A percentile compares a stretch with the other conserved stretches of the same genome.
These are phyloP conservation scores for Pyrgilauda ruficollis DNA, from an alignment of 2,113 vertebrate genomes.

Conservation along the genomic window DNA sequence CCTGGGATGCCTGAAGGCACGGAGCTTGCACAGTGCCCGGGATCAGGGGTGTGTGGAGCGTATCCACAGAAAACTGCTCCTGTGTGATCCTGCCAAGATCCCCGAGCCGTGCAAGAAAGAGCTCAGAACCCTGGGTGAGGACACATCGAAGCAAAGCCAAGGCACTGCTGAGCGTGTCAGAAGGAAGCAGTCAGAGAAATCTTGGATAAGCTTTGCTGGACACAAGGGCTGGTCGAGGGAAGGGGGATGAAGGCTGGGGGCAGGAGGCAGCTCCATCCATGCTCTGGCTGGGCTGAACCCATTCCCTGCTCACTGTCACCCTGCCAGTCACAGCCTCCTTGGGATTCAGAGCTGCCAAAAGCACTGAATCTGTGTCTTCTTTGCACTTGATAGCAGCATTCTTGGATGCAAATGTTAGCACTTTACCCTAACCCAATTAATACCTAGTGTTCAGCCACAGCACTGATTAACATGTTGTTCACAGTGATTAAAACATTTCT, in stretches of 20 bases:
- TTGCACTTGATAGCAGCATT: background rate
- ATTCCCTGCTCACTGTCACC: background rate
- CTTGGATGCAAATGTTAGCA: slow-evolving; percentile 68
- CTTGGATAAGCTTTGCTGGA: background rate
- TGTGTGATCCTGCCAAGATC: background rate
- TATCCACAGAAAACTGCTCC: background rate
- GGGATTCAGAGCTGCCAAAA: background rate
- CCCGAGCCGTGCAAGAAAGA: background rate
- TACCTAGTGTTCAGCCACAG: slow-evolving; percentile 74
- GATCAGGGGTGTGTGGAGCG: background rate
- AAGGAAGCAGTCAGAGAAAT: background rate
- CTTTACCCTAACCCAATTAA: slow-evolving; percentile 79
- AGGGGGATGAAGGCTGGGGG: background rate
- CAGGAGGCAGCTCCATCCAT: background rate
- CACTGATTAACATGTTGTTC: slow-evolving; percentile 80
- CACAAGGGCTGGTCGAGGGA: background rate
- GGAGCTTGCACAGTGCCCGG: fast-evolving
- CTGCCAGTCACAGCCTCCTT: background rate
- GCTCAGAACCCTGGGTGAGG: background rate
- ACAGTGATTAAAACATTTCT: slow-evolving; percentile 85
- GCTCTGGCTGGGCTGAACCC: background rate
- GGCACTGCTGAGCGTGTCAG: background rate
- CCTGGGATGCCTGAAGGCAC: background rate
- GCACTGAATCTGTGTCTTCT: background rate
- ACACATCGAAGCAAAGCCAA: background rate